A percentile compares a stretch with the other conserved stretches of the same genome.
phyloP scores from a whole-genome alignment of 2,797 vertebrate species.

The Limosa lapponica region DNA sequence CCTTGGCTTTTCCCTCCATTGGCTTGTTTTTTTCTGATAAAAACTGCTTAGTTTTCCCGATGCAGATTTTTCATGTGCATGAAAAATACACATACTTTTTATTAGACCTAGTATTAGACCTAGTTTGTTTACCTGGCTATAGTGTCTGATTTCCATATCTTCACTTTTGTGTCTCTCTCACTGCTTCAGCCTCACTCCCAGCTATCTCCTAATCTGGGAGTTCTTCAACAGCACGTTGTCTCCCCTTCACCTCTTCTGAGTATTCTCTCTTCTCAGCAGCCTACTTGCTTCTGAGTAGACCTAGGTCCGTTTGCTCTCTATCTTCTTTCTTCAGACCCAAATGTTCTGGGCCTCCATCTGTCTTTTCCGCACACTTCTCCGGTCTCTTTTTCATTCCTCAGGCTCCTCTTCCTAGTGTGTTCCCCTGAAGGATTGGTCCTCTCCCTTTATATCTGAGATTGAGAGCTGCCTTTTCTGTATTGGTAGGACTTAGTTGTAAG shows the following conservation, averaged over 20 bases:
- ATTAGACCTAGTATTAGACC: no score
- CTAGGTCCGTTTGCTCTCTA: not conserved
- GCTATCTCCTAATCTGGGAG: rapidly evolving
- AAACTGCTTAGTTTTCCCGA: not conserved
- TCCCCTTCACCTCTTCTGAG: not conserved
- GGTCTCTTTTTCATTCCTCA: not conserved
- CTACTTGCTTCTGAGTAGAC: not conserved
- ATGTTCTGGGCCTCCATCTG: not conserved
- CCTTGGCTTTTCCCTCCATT: not conserved
- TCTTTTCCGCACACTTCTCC: not conserved
- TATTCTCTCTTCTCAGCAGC: not conserved
- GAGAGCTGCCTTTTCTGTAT: not conserved
- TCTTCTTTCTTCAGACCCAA: not conserved
- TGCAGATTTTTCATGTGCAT: not conserved
- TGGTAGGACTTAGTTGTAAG: not conserved
- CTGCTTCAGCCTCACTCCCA: not conserved
- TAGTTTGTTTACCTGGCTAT: not conserved
- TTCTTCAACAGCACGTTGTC: not conserved
- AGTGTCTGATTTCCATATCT: not conserved
- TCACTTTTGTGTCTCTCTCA: not conserved
- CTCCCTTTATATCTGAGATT: not conserved
- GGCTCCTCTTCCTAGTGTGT: not conserved
- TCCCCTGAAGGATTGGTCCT: not conserved
- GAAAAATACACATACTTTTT: no score
- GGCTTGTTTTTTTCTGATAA: not conserved